Evolutionary conservation across 2,797 vertebrate species (phyloP).

Genomic region (Lepilemur ruficaudatus): DNA sequence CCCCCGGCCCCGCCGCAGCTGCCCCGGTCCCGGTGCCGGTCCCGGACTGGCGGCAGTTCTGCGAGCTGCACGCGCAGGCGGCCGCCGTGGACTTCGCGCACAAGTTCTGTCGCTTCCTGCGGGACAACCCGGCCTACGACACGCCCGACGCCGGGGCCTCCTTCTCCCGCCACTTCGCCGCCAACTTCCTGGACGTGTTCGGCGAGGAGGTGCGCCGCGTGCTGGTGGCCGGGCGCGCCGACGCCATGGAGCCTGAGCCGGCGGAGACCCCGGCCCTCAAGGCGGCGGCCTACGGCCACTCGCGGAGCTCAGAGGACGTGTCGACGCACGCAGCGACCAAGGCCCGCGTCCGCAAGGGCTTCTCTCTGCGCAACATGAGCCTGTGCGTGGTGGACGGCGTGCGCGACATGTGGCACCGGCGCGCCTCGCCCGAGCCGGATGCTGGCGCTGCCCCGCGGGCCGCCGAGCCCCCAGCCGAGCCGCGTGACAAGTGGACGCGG

Average conservation of each 20-base stretch:
- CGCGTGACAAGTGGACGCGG: constrained; percentile 85
- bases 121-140: constrained; percentile 95
- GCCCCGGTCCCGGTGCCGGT: constrained; percentile 84
- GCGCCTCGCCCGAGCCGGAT: constrained; percentile 91
- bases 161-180: constrained; percentile 95
- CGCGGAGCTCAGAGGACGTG: constrained; percentile 96
- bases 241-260: constrained; percentile 90
- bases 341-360: constrained; percentile 95
- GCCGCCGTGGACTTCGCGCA: constrained; percentile 94
- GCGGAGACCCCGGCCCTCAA: constrained; percentile 80
- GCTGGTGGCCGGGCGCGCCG: constrained; percentile 88
- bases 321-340: constrained; percentile 87
- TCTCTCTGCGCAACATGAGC: constrained; percentile 98
- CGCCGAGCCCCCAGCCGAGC: constrained; percentile 75
- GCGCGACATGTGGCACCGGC: constrained; percentile 97
- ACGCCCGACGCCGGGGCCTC: constrained; percentile 91
- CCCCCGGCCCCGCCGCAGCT: constrained; percentile 86
- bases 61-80: constrained; percentile 95
- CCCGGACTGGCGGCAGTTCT: constrained; percentile 99
- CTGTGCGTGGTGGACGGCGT: constrained; percentile 96
- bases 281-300: constrained; percentile 91
- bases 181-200: constrained; percentile 95
- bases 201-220: constrained; percentile 88
- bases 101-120: constrained; percentile 96
- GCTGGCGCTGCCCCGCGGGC: constrained; percentile 65